Base-by-base conservation (phyloP, 2,113 vertebrate genomes). In the Entelurus aequoreus region DNA sequence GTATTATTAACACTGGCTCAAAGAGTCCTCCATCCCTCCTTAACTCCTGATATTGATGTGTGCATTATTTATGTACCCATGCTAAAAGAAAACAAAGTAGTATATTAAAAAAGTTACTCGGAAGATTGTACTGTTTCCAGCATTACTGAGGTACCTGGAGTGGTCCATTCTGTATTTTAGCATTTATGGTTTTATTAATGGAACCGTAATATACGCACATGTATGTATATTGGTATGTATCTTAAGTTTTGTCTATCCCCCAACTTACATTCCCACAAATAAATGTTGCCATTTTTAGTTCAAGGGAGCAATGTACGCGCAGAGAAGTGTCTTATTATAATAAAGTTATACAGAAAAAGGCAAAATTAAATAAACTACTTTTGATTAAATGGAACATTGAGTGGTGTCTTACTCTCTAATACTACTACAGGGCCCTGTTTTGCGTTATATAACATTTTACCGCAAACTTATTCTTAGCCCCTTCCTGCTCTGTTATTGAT, bases 271-370 rank as follows among this genome's bases (percentile, higher is more conserved):
- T 92, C 91, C 91, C 90, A 90, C 83, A 80, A 86, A 88, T 78
- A 90, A 82, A 84, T 90, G 90, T 91, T 91, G 90, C 90, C 88
- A 92, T 91, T 90, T 90, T 86, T 91, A 86, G 88, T 92, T 92
- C 84, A 92, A 89, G 91, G 91, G 91, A 92, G 89, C 91, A 91
- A 92, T 92, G 91, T 92, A 91, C 89, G 91, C 90, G 91, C 90
- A 91, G 90, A 92, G 86, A 91, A 91, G 90, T 92, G 91, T 92
- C 91, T 92, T 92, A 91, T 90, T 89, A 91, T 91, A 90, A 91
- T 91, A 91, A 91, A 88, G 86, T 84, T 90, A 90, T 90, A 92
- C 87, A 91, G 87, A 91, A 87, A 28, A 85, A 87, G 88, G 88
- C 86, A 90, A 90, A 90, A 78, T 88, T 86, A 90, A 90, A 91